Percentiles rank a stretch among this genome's conserved stretches.
Conservation (phyloP, 64 coral and sea anemone genomes). For the Montipora capricornis region DNA sequence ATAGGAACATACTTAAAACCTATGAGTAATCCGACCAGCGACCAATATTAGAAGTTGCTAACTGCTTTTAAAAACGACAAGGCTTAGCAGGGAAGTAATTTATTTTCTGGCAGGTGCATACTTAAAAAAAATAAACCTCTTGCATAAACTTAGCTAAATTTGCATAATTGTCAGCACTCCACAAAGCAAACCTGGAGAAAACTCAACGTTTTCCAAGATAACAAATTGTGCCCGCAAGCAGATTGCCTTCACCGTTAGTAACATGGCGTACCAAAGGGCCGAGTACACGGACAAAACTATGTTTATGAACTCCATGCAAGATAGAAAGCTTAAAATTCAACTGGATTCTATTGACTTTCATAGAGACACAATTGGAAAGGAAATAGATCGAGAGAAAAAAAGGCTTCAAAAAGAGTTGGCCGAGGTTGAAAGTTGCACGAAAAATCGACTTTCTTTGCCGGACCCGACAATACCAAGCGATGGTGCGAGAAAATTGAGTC, state of each 20-base stretch:
- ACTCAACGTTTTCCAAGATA: conserved; percentile 1
- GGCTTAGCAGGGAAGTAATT: conserved; percentile 41
- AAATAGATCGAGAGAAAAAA: conserved; percentile 88
- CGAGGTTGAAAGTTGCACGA: conserved; percentile 66
- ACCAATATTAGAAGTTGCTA: not conserved
- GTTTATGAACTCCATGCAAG: conserved; percentile 86
- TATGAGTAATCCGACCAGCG: not conserved
- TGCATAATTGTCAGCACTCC: conserved; percentile 41
- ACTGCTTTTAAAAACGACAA: conserved; percentile 40
- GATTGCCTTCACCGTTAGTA: not conserved
- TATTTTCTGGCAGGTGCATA: conserved; percentile 41
- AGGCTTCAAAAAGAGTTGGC: conserved; percentile 81
- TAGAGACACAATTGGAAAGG: conserved; percentile 78
- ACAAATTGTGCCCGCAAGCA: not conserved
- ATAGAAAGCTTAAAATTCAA: conserved; percentile 88
- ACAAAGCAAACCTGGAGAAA: not conserved
- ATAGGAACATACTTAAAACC: not conserved
- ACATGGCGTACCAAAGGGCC: conserved; percentile 92
- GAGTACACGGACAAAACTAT: conserved; percentile 94
- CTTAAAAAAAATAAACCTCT: conserved; percentile 17
- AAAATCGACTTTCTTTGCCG: conserved; percentile 50
- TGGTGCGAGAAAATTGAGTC: conserved; percentile 59
- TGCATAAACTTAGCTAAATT: conserved; percentile 45
- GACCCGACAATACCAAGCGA: conserved; percentile 16
- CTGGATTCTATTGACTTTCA: conserved; percentile 75